Evolutionary conservation across 2,888 invertebrate genomes (phyloP), one percentile per base, ranked within the genome.

Genomic region (Gnatocerus cornutus): DNA sequence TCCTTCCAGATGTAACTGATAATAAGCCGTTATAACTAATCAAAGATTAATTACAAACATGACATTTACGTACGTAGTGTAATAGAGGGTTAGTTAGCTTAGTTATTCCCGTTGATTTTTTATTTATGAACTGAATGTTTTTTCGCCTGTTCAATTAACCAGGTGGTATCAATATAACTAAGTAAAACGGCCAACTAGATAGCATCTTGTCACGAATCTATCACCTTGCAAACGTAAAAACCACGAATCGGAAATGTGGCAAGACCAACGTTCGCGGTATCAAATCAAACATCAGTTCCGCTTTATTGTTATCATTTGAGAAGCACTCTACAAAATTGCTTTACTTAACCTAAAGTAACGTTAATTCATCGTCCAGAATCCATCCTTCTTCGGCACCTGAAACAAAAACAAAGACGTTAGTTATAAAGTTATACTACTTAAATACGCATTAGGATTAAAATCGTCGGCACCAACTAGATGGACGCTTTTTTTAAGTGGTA

Each of bases 371-470:
- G 64, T 58, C 33, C 59, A 63, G 53, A 56, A 69, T 59, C 29
- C 63, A 56, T 61, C 69, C 67, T 50, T 58, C 53, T 56, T 63
- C 48, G 68, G 43, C 67, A 73, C 71, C 72, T 71, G 76, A 70
- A 78, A 76, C 76, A 78, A 76, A 78, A 77, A 78, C 59, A 65
- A 67, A 72, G 67, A 75, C 75, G 69, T 72, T 70, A 73, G 71
- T 70, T 68, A 69, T 70, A 66, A 77, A 75, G 77, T 73, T 76
- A 75, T 77, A 79, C n/a, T n/a, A n/a, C 79, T 80, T 81, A 79
- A 79, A 80, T 77, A 75, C 74, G 71, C 79, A 81, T 81, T 80
- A 81, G 72, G 78, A 74, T 76, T 72, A 72, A 73, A 72, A 75
- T 74, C 67, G 68, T 69, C 69, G 74, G 74, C 78, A 75, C 74